Base-by-base conservation (phyloP, 2,113 vertebrate species). In the Lutjanus erythropterus region DNA sequence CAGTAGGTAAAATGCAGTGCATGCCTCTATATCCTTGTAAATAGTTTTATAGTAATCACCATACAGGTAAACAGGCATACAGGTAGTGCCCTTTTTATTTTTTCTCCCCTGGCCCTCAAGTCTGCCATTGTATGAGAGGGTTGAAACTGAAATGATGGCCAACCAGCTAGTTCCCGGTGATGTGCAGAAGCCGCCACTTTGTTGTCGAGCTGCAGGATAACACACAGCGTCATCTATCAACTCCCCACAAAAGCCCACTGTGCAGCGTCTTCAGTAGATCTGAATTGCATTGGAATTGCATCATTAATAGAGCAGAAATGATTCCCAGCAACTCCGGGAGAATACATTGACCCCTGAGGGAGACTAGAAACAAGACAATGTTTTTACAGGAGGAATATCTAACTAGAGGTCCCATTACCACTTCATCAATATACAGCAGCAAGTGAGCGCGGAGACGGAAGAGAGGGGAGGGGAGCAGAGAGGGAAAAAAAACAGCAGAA, bases 241-340 rank as follows among this genome's bases (percentile, higher is more conserved):
- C 81, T 44, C 68, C 60, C 46, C 46, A 37, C 56, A 77, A 71
- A 77, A 55, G 75, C 39, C 71, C 75, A 69, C 66, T 52, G 80
- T 75, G 83, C 62, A 27, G 58, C 52, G 49, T 86, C 88, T 88
- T 92, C 85, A 80, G 69, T 81, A 74, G 71, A 81, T 87, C 80
- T 79, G 85, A 78, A 82, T 93, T 92, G 88, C 90, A 86, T 89
- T 76, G 86, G 86, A 88, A 88, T 92, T 92, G 90, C 92, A 91
- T 94, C 91, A 93, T 92, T 93, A 92, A 91, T 92, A 84, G 87
- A 72, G 91, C 75, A 78, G 87, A 90, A 92, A 92, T 92, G 79
- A 89, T 89, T 90, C 87, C 84, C 71, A 77, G 75, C 83, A 80
- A 88, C 89, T 90, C 83, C 8, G 41, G 74, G 86, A 89, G 87